These are phyloP conservation scores for Sipha maydis DNA, from an alignment of 2,888 invertebrate genomes.

Conservation along the genomic window DNA sequence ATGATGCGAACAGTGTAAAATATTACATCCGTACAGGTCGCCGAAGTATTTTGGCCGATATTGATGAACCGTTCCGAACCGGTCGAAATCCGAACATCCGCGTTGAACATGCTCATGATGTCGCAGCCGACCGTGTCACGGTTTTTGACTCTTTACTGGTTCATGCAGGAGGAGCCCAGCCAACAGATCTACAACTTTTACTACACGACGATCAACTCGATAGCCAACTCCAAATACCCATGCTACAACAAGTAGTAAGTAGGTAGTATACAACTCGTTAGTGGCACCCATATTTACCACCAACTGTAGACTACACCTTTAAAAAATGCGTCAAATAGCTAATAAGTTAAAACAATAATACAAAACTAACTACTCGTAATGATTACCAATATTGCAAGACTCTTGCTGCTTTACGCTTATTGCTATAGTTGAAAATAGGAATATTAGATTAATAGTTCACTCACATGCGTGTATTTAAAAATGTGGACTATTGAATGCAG, in stretches of 20 bases:
- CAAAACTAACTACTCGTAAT: too few species aligned
- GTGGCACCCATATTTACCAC: too few species aligned
- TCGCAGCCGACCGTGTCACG: slow-evolving; percentile 76
- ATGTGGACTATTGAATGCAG: too few species aligned
- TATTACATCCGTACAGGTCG: slow-evolving; percentile 68
- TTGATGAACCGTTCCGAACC: slow-evolving; percentile 76
- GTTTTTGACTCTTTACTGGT: slow-evolving; percentile 77
- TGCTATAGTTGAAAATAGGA: too few species aligned
- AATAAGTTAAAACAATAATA: too few species aligned
- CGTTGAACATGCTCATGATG: slow-evolving; percentile 74
- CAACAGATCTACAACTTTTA: slow-evolving; percentile 78
- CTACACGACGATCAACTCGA: slow-evolving; percentile 76
- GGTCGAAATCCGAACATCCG: slow-evolving; percentile 76
- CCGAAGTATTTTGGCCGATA: slow-evolving; percentile 76
- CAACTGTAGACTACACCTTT: too few species aligned
- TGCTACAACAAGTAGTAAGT: slow-evolving; percentile 76
- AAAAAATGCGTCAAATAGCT: too few species aligned
- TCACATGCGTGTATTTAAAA: too few species aligned
- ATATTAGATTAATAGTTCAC: too few species aligned
- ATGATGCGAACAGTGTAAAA: background rate
- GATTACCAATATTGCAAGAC: too few species aligned
- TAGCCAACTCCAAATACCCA: slow-evolving; percentile 75
- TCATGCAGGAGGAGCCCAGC: slow-evolving; percentile 73
- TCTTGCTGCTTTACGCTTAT: too few species aligned
- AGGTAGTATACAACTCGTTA: too few species aligned